These are phyloP conservation scores for Colaptes auratus DNA, from an alignment of 2,113 vertebrate genomes.

Conservation along the genomic window DNA sequence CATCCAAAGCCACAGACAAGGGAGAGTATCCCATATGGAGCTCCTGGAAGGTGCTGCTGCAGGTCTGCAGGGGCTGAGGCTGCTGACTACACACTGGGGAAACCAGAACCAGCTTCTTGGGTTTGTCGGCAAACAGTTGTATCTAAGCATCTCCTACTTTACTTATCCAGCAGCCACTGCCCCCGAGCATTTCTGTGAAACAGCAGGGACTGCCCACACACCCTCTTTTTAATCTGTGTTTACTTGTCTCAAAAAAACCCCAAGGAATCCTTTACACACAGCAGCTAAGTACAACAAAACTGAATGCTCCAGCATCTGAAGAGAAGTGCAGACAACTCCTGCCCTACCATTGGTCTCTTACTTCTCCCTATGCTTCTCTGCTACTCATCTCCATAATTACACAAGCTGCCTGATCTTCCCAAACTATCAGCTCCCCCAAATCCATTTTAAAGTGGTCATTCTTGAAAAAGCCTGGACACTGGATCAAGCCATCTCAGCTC, in stretches of 20 bases:
- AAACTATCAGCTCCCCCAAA: conserved; percentile 69
- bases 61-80: not conserved
- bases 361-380: conserved; percentile 65
- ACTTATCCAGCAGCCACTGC: conserved; percentile 10
- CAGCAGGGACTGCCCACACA: conserved; percentile 2
- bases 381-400: conserved; percentile 77
- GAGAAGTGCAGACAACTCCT: conserved; percentile 47
- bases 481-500: conserved; percentile 58
- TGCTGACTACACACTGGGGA: not conserved
- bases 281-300: conserved; percentile 53
- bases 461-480: conserved; percentile 48
- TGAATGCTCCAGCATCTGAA: conserved; percentile 35
- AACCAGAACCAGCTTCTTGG: conserved; percentile 32
- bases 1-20: not conserved
- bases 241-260: conserved; percentile 24
- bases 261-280: conserved; percentile 19
- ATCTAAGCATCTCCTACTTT: conserved; percentile 30
- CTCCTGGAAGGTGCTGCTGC: not conserved
- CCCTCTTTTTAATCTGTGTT: conserved; percentile 3
- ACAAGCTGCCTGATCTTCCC: conserved; percentile 55
- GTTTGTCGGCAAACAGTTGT: conserved; percentile 54
- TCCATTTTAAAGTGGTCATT: conserved; percentile 72
- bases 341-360: conserved; percentile 57
- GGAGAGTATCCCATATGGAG: not conserved
- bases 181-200: conserved; percentile 30